Evolutionary conservation across 2,113 vertebrate species (phyloP), one percentile per base, ranked within the genome.

Genomic region (Ariopsis seemanni): DNA sequence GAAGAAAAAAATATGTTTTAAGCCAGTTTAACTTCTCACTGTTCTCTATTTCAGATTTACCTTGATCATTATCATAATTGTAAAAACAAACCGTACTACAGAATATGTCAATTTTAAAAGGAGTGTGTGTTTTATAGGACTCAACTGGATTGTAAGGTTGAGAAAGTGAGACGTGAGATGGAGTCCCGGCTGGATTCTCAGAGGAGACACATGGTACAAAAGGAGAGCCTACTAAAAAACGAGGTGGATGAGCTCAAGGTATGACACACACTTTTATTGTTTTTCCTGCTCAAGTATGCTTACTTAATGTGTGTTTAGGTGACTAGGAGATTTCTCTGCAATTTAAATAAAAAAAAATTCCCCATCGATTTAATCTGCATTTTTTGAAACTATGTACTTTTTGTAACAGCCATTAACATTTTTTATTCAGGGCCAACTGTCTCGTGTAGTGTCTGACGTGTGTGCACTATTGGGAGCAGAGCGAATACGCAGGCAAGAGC

Each of bases 171-270:
- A 88, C 95, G 94, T 86, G 97, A 97, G 93, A 97, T 97, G 96
- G 96, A 97, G 91, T 97, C 96, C 42, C 94, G 96, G 55, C 92
- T 97, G 93, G 96, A 97, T 93, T 97, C 97, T 2, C 97, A 97
- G 93, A 96, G 97, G 91, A 95, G 97, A 89, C 96, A 98, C 90
- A 97, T 97, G 97, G 97, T 97, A 90, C 96, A 97, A 92, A 97
- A 97, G 90, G 97, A 97, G 91, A 95, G 95, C 25, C 88, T 96
- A 89, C 92, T 97, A 90, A 97, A 96, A 94, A 96, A 93, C 14
- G 96, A 97, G 86, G 95, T 97, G 88, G 96, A 97, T 90, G 96
- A 97, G 83, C 94, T 97, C 8, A 97, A 97, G 96, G 97, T 97
- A 94, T 42, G 7, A 1, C 0, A 55, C 65, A 34, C 55, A 86